These are phyloP conservation scores for Myotis lucifugus DNA, from an alignment of 2,113 vertebrate genomes.

Conservation along the genomic window DNA sequence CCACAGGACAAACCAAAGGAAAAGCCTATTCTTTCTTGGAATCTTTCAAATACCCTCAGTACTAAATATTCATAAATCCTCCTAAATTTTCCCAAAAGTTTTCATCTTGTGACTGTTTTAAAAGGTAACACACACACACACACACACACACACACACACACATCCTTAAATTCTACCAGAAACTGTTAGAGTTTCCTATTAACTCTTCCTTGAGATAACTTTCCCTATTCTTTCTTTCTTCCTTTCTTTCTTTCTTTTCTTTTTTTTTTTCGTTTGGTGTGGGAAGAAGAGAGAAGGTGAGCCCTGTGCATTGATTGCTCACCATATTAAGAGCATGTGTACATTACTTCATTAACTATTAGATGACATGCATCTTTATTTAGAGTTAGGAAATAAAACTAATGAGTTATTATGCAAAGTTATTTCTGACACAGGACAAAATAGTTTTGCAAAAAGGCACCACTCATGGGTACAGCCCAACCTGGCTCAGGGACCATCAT, in stretches of 20 bases:
- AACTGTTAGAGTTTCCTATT: not conserved
- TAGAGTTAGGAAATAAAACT: slow-evolving; percentile 63
- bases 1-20: slow-evolving; percentile 63
- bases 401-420: slow-evolving; percentile 37
- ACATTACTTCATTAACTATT: slow-evolving; percentile 59
- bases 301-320: not conserved
- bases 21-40: slow-evolving; percentile 69
- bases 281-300: not conserved
- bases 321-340: slow-evolving; percentile 12
- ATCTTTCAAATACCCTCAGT: slow-evolving; percentile 65
- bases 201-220: slow-evolving; percentile 3
- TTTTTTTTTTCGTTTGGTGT: not conserved
- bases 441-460: slow-evolving; percentile 26
- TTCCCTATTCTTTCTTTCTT: not conserved
- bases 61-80: slow-evolving; percentile 69
- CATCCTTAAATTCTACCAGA: not conserved
- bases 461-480: not conserved
- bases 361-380: slow-evolving; percentile 31
- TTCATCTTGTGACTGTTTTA: not conserved
- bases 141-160: not conserved
- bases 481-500: not conserved
- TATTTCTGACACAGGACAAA: slow-evolving; percentile 47
- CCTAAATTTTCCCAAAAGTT: slow-evolving; percentile 65
- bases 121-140: not conserved
- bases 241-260: not conserved